phyloP scores from a whole-genome alignment of 30 jellyfish, hydroid and myxozoan species.

The Aurelia sp. region DNA sequence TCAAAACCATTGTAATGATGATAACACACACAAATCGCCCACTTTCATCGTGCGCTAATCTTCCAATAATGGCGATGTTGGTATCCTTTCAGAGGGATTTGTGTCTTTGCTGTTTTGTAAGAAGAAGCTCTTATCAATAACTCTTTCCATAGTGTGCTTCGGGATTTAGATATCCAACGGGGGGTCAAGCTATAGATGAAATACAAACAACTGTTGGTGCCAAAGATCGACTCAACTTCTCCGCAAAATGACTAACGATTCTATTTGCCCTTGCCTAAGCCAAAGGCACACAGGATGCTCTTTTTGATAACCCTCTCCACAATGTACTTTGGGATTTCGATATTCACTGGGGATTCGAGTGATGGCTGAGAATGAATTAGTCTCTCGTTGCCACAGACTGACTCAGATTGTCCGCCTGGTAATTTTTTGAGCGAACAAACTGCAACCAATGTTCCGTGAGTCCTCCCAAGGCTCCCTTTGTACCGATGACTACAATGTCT shows the following conservation, averaged over 20 bases:
- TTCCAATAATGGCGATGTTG: constrained; percentile 65
- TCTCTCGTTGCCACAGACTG: too few relatives aligned
- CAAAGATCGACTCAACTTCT: too few relatives aligned
- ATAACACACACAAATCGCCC: constrained; percentile 58
- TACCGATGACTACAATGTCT: too few relatives aligned
- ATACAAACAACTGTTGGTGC: too few relatives aligned
- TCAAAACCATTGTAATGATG: constrained; percentile 62
- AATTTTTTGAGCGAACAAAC: too few relatives aligned
- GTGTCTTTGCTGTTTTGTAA: constrained; percentile 39
- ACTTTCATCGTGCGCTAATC: constrained; percentile 59
- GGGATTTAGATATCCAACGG: constrained; percentile 8
- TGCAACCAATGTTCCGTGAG: too few relatives aligned
- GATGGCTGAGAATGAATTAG: too few relatives aligned
- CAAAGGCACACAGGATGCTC: not conserved
- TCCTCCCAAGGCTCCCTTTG: too few relatives aligned
- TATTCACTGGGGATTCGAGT: constrained; percentile 16
- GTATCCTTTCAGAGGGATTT: constrained; percentile 49
- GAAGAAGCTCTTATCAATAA: constrained; percentile 19
- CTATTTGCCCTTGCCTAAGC: too few relatives aligned
- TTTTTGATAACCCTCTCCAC: constrained; percentile 29
- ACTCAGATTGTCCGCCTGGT: too few relatives aligned
- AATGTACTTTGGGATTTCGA: constrained; percentile 1
- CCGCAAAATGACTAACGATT: too few relatives aligned
- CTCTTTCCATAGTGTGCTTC: constrained; percentile 48
- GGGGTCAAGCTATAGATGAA: constrained; percentile 2